Evolutionary conservation across 1,140 invertebrate species (phyloP).

Genomic region (Hylyphantes graminicola): DNA sequence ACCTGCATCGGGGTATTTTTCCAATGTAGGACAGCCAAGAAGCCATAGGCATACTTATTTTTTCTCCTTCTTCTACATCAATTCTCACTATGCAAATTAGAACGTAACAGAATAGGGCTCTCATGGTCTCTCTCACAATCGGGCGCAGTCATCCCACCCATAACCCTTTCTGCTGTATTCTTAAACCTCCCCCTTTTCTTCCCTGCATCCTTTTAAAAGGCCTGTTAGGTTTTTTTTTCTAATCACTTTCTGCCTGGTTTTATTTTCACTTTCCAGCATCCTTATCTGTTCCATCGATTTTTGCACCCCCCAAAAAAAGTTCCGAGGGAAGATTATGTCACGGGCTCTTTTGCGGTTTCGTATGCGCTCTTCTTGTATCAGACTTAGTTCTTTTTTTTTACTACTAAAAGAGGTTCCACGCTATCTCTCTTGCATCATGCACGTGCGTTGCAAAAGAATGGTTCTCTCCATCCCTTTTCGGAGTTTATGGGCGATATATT

Average conservation of each 20-base stretch:
- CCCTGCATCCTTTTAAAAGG: not conserved
- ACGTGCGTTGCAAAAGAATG: conserved; percentile 22
- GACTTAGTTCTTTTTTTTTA: too few species aligned
- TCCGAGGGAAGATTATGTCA: conserved; percentile 23
- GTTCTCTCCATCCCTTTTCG: conserved; percentile 3
- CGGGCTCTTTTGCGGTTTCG: conserved; percentile 26
- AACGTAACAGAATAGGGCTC: conserved; percentile 25
- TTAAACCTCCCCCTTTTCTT: not conserved
- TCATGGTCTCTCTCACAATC: not conserved
- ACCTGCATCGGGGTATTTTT: too few species aligned
- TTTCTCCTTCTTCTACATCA: not conserved
- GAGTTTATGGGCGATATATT: conserved; percentile 16
- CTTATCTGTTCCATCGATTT: conserved; percentile 16
- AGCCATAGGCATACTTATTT: not conserved
- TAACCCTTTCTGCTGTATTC: not conserved
- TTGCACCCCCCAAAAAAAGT: not conserved
- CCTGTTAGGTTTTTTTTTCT: too few species aligned
- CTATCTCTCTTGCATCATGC: conserved; percentile 30
- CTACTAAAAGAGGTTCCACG: not conserved
- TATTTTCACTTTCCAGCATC: conserved; percentile 26
- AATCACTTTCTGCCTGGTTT: not conserved
- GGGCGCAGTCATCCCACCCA: not conserved
- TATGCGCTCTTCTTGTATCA: not conserved
- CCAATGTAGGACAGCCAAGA: not conserved
- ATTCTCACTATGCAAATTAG: conserved; percentile 1